Percentiles rank a stretch among this genome's conserved stretches.
These are phyloP conservation scores for Tinea semifulvella DNA, from an alignment of 2,888 invertebrate species.

Conservation along the genomic window DNA sequence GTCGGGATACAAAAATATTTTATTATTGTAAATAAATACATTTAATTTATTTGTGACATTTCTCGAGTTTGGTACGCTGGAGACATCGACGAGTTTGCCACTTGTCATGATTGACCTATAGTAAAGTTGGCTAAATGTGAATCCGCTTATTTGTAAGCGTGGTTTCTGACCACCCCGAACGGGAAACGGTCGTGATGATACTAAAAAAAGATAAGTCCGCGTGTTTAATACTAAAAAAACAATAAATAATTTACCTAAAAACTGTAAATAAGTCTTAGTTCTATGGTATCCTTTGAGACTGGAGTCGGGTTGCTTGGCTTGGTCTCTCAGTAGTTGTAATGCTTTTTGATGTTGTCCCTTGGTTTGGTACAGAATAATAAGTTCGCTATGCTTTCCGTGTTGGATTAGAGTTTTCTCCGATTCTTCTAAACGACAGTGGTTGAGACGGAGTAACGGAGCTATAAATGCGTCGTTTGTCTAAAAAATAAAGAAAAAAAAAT, in stretches of 20 bases:
- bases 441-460: slow-evolving; percentile 87
- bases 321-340: slow-evolving; percentile 83
- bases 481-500: slow-evolving; percentile 21
- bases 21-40: no score
- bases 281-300: slow-evolving; percentile 81
- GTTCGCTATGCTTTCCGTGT: slow-evolving; percentile 89
- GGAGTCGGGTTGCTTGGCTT: slow-evolving; percentile 78
- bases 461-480: slow-evolving; percentile 96
- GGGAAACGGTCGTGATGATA: no score
- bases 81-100: no score
- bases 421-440: slow-evolving; percentile 94
- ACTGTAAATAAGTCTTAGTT: slow-evolving; percentile 91
- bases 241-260: slow-evolving; percentile 69
- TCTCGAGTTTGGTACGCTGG: no score
- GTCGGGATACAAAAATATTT: no score
- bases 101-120: no score
- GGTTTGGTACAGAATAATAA: slow-evolving; percentile 94
- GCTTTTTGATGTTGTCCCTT: slow-evolving; percentile 94
- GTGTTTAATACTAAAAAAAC: no score
- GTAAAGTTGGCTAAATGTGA: no score
- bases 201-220: no score
- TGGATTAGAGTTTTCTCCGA: slow-evolving; percentile 89
- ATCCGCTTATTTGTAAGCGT: no score
- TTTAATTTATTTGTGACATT: no score
- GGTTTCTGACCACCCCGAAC: no score